phyloP scores from a whole-genome alignment of 2,113 vertebrate genomes.

The Trichechus manatus region DNA sequence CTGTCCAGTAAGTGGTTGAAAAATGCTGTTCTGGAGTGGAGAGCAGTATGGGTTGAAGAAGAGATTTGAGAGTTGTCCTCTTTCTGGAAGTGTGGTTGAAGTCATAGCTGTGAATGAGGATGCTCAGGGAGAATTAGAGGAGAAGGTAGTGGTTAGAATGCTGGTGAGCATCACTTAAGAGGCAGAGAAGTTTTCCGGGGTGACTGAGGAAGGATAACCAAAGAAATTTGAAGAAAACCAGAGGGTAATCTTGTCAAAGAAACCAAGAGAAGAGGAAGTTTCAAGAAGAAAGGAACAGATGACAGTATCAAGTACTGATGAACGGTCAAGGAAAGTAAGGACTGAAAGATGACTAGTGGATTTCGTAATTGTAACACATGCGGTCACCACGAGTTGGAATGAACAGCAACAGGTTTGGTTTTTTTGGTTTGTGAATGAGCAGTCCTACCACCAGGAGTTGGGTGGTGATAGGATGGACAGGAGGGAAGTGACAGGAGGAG shows the following conservation, averaged over 20 bases:
- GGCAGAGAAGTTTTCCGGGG: too few relatives aligned
- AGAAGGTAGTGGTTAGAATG: neutral
- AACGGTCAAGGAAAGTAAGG: neutral
- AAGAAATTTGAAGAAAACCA: neutral
- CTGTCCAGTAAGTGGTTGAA: neutral
- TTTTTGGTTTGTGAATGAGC: too few relatives aligned
- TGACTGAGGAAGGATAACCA: too few relatives aligned
- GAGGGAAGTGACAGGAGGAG: neutral
- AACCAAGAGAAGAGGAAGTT: neutral
- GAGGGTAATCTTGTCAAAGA: neutral
- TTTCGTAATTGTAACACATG: too few relatives aligned
- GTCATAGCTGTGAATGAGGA: neutral
- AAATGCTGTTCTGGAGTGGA: neutral
- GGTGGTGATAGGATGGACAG: neutral
- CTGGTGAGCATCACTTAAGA: neutral
- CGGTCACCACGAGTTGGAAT: too few relatives aligned
- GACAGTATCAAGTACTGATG: neutral
- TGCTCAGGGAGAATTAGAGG: neutral
- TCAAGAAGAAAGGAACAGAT: neutral
- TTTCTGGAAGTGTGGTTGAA: neutral
- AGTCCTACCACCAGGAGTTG: neutral
- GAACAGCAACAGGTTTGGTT: too few relatives aligned
- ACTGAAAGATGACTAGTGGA: neutral
- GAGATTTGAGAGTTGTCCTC: neutral
- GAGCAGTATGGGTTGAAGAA: neutral